These are phyloP conservation scores for Mus pahari DNA, from an alignment of 2,113 vertebrate species.

Conservation along the genomic window DNA sequence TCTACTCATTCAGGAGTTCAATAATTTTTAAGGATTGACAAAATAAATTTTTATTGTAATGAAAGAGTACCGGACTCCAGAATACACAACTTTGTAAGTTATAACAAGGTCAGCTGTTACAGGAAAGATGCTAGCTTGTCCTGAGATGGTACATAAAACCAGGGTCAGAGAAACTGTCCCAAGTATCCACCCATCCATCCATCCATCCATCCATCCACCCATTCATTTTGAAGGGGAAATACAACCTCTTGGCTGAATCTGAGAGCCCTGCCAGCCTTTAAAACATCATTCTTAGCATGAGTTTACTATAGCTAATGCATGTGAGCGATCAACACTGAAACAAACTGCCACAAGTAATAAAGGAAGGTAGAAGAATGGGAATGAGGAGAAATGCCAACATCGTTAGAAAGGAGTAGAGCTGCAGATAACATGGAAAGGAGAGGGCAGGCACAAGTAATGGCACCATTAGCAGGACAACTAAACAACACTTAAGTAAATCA, in stretches of 20 bases:
- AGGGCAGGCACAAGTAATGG: neutral
- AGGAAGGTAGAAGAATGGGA: neutral
- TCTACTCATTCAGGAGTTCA: slow-evolving; percentile 2
- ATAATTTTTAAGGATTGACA: slow-evolving; percentile 1
- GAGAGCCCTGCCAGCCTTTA: neutral
- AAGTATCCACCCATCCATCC: neutral
- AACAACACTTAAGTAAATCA: neutral
- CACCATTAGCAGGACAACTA: neutral
- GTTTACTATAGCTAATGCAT: neutral
- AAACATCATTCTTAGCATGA: neutral
- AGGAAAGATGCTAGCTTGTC: neutral
- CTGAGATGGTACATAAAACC: neutral
- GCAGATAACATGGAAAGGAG: neutral
- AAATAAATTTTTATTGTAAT: slow-evolving; percentile 31
- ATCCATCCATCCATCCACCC: neutral
- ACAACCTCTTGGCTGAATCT: neutral
- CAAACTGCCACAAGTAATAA: neutral
- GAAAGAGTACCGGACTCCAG: neutral
- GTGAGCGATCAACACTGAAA: neutral
- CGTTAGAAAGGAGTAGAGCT: neutral
- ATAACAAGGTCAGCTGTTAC: neutral
- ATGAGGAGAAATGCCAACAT: neutral
- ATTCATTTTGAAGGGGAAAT: neutral
- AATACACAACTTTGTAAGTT: neutral
- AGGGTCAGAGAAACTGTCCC: neutral